A percentile compares a stretch with the other conserved stretches of the same genome.
These are phyloP conservation scores for Scelioninae gen. 1 DNA, from an alignment of 2,888 invertebrate genomes.

Conservation along the genomic window DNA sequence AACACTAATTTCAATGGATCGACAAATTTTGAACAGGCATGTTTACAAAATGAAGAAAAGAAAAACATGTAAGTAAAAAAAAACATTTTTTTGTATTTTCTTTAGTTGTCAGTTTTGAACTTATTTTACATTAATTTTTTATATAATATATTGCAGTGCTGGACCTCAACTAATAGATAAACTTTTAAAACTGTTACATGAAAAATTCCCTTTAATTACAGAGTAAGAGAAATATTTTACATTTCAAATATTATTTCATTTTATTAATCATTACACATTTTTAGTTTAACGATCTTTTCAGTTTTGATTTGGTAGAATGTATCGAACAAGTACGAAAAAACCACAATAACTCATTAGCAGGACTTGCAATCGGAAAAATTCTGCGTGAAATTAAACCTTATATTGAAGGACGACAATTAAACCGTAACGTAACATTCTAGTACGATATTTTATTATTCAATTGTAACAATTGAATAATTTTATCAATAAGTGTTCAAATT, in stretches of 20 bases:
- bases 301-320: slow-evolving; percentile 74
- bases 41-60: too few species aligned
- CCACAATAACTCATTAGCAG: slow-evolving; percentile 73
- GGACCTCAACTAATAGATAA: too few species aligned
- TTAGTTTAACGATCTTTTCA: slow-evolving; percentile 36
- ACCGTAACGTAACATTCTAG: slow-evolving; percentile 58
- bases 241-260: not conserved
- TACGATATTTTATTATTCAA: not conserved
- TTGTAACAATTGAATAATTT: slow-evolving; percentile 1
- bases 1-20: too few species aligned
- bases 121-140: too few species aligned
- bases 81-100: too few species aligned
- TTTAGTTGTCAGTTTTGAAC: too few species aligned
- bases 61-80: too few species aligned
- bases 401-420: slow-evolving; percentile 60
- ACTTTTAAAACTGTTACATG: too few species aligned
- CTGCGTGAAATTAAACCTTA: slow-evolving; percentile 69
- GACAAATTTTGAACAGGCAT: too few species aligned
- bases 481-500: not conserved
- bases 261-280: not conserved
- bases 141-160: too few species aligned
- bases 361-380: slow-evolving; percentile 69
- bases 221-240: too few species aligned
- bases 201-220: not conserved
- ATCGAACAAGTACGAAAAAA: slow-evolving; percentile 72